Base-by-base conservation (phyloP, 2,888 invertebrate genomes). In the Pandemis heparana region DNA sequence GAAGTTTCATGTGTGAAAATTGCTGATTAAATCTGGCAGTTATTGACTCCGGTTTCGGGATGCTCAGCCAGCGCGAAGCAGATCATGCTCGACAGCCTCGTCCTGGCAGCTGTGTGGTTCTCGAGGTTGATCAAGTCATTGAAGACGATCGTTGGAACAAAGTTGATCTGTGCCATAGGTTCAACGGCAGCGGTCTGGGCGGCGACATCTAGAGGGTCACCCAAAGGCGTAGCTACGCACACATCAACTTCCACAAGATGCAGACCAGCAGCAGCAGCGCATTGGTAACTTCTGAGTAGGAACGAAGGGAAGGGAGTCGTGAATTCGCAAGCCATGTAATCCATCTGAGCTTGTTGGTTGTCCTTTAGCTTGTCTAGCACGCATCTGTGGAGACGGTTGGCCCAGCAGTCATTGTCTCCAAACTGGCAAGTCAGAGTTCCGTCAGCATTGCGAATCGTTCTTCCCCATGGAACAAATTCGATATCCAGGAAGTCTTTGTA, bases 381-480 rank as follows among this genome's bases (percentile, higher is more conserved):
- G 75, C 94, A 94, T 77, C 94, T 85, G 12, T 94, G 92, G 0
- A 91, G 76, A 9, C 91, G 86, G 68, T 95, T 95, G 0, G 93
- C 92, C 85, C 87, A 92, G 78, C 94, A 94, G 74, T 94, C 94
- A 48, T 79, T 79, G 0, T 8, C 72, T 2, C 84, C 84, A 39
- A 91, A 91, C 68, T 90, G 89, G 70, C 94, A 94, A 1, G 70
- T 76, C 12, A 91, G 75, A 2, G 71, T 77, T 4, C 86, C 89
- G 41, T 89, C 79, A 0, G 69, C 73, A 14, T 82, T 78, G 59
- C 87, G 80, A 0, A 18, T 18, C 0, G 92, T 89, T 70, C 90
- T 89, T 16, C 94, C 94, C 94, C 94, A 95, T 0, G 93, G 90
- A 0, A 94, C 83, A 64, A 91, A 93, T 76, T 93, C 89, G 0